Conservation (phyloP, 2,888 invertebrate species). For the Lasioglossum pauxillum region DNA sequence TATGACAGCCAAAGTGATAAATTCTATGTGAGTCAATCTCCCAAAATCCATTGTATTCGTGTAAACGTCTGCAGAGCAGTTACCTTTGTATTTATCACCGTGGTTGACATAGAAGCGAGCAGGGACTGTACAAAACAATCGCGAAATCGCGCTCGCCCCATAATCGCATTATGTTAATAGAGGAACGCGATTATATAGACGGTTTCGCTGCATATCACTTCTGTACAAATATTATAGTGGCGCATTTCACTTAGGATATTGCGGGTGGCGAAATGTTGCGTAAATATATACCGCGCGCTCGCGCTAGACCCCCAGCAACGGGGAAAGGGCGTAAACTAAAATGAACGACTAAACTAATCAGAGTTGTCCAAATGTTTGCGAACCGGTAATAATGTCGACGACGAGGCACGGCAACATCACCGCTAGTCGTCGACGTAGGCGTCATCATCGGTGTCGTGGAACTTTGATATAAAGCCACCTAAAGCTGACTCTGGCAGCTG, state of each 20-base stretch:
- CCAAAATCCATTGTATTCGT: neutral
- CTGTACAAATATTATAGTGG: conserved; percentile 2
- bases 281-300: neutral
- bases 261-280: neutral
- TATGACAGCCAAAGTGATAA: neutral
- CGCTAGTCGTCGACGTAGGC: conserved; percentile 30
- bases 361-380: conserved; percentile 75
- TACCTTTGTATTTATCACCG: neutral
- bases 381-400: conserved; percentile 64
- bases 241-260: neutral
- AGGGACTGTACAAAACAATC: neutral
- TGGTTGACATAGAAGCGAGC: neutral
- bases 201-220: neutral
- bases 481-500: conserved; percentile 59
- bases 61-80: neutral
- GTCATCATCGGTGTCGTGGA: conserved; percentile 31
- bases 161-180: neutral
- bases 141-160: neutral
- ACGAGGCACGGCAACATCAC: conserved; percentile 14
- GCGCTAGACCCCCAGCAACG: neutral
- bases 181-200: neutral
- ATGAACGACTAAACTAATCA: conserved; percentile 75
- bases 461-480: conserved; percentile 59
- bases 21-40: neutral
- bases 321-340: conserved; percentile 55